A percentile compares a stretch with the other conserved stretches of the same genome.
Evolutionary conservation across 2,797 vertebrate genomes (phyloP).

Genomic region (Mormyrus proboscirostris): DNA sequence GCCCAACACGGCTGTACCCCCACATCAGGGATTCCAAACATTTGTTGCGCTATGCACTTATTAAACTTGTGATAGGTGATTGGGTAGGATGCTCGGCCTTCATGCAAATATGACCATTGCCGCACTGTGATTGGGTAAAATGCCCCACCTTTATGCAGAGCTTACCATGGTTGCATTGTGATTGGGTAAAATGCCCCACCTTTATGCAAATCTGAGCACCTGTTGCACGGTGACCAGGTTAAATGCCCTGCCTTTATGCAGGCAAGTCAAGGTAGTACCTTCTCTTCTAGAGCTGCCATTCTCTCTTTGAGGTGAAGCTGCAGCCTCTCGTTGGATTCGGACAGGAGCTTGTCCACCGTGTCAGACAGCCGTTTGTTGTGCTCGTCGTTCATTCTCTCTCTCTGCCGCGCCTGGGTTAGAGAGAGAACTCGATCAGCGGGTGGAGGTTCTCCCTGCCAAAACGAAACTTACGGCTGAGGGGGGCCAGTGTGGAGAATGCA

Average conservation of each 20-base stretch:
- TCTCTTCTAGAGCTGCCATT: constrained; percentile 86
- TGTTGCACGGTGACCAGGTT: background rate
- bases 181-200: background rate
- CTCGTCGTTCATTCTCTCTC: constrained; percentile 88
- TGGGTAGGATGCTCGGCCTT: background rate
- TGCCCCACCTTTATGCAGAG: background rate
- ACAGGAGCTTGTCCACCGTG: constrained; percentile 83
- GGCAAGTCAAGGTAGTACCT: constrained; percentile 56
- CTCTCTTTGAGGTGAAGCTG: constrained; percentile 88
- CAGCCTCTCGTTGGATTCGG: constrained; percentile 82
- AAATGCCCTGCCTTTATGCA: background rate
- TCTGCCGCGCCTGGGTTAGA: constrained; percentile 70
- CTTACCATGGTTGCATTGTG: background rate
- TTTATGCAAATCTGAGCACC: background rate
- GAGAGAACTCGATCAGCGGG: background rate
- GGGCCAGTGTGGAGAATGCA: background rate
- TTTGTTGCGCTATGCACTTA: background rate
- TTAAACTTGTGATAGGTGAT: background rate
- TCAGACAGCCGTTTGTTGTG: constrained; percentile 87
- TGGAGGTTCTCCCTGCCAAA: background rate
- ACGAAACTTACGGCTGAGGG: background rate
- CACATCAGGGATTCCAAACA: background rate
- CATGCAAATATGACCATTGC: background rate
- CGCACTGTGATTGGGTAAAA: too few relatives aligned
- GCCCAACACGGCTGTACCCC: background rate